Base-by-base conservation (phyloP, 2,888 invertebrate genomes). In the Rhingia campestris region DNA sequence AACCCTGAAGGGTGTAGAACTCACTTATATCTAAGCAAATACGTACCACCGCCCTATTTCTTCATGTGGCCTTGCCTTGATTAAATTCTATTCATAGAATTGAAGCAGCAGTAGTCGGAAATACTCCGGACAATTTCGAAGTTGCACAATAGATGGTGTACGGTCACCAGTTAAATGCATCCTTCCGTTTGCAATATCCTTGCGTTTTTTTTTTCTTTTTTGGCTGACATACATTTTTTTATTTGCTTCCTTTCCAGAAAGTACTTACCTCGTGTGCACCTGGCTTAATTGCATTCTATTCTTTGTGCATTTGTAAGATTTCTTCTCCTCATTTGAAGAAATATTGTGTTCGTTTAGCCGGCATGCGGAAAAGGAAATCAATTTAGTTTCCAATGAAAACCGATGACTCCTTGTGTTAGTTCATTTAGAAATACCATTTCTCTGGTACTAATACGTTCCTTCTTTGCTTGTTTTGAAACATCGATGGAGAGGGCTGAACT, bases 221-320 rank as follows among this genome's bases (percentile, higher is more conserved):
- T 22, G 22, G 22, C 22, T 22, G 22, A 22, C 22, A 22, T 22
- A 22, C 22, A 22, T 22, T 22, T 22, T 22, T 30, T 6, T 30
- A 2, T n/a, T 41, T 39, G 0, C n/a, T n/a, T 32, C 37, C 6
- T n/a, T 9, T 32, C 35, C 43, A 22, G 3, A 9, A 10, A 22
- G 35, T 37, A 58, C 22, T 22, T 22, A 22, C 6, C 12, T 14
- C 6, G 45, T 43, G n/a, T 47, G 63, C 63, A 69, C 61, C 69
- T 69, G 39, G 33, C 47, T 76, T 76, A 76, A 76, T 76, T 76
- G 76, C 76, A 69, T 76, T 76, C 63, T 54, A 49, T 56, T 70
- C 54, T 63, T 47, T 56, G 53, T 47, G 69, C 56, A 63, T 76
- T 76, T 56, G n/a, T 63, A 54, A 9, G 63, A 61, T 35, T 69